phyloP scores from a whole-genome alignment of 1,140 invertebrate species.

The Magallana gigas region DNA sequence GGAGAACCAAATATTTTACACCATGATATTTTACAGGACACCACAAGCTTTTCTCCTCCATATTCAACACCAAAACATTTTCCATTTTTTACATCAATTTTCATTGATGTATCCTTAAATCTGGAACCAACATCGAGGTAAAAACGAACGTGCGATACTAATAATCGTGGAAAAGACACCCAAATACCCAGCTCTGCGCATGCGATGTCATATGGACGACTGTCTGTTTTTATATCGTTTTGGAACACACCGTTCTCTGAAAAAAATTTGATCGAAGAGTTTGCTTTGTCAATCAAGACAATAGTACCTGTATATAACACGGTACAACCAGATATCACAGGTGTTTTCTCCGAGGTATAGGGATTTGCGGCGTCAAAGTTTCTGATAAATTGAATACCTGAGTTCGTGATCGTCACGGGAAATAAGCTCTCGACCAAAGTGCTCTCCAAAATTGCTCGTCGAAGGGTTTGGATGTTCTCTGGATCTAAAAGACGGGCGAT shows the following conservation, averaged over 20 bases:
- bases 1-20: neutral
- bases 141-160: neutral
- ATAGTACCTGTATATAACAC: neutral
- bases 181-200: neutral
- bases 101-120: neutral
- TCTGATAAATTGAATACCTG: neutral
- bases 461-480: neutral
- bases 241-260: neutral
- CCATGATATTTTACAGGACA: neutral
- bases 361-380: neutral
- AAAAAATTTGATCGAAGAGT: neutral
- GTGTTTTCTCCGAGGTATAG: neutral
- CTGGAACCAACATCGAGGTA: neutral
- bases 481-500: neutral
- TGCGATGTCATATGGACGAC: neutral
- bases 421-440: neutral
- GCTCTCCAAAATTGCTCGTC: neutral
- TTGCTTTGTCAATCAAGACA: neutral
- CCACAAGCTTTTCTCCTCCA: neutral
- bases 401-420: neutral
- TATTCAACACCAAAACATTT: constrained; percentile 25
- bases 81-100: neutral
- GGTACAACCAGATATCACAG: neutral
- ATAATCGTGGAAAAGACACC: neutral
- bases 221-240: neutral